These are phyloP conservation scores for Xylocopa sonorina DNA, from an alignment of 1,140 invertebrate species.

Conservation along the genomic window DNA sequence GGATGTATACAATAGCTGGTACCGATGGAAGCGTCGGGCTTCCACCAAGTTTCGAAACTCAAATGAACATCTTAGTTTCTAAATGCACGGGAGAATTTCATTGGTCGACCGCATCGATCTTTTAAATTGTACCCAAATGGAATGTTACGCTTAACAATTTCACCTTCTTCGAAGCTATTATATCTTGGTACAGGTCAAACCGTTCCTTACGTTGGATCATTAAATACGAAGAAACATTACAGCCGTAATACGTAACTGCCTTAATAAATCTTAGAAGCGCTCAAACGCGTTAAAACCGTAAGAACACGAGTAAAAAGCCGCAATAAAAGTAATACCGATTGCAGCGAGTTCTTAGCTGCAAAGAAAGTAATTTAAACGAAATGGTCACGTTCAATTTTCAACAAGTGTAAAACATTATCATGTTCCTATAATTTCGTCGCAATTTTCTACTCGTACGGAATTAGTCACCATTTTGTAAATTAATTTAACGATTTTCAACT, in stretches of 20 bases:
- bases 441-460: too few relatives aligned
- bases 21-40: too few relatives aligned
- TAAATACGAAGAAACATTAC: background rate
- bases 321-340: conserved; percentile 8
- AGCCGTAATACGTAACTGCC: background rate
- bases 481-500: conserved; percentile 13
- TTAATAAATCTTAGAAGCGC: background rate
- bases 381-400: too few relatives aligned
- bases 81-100: background rate
- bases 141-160: background rate
- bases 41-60: too few relatives aligned
- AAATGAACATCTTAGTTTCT: too few relatives aligned
- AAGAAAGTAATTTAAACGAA: background rate
- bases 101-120: background rate
- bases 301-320: background rate
- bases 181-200: background rate
- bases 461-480: conserved; percentile 9
- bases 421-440: too few relatives aligned
- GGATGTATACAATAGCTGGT: too few relatives aligned
- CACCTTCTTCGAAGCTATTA: background rate
- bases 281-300: background rate
- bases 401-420: too few relatives aligned
- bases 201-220: background rate
- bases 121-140: background rate
- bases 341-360: background rate